These are phyloP conservation scores for Aphelenchoides bicaudatus DNA, from an alignment of 2,888 invertebrate genomes.

Conservation along the genomic window DNA sequence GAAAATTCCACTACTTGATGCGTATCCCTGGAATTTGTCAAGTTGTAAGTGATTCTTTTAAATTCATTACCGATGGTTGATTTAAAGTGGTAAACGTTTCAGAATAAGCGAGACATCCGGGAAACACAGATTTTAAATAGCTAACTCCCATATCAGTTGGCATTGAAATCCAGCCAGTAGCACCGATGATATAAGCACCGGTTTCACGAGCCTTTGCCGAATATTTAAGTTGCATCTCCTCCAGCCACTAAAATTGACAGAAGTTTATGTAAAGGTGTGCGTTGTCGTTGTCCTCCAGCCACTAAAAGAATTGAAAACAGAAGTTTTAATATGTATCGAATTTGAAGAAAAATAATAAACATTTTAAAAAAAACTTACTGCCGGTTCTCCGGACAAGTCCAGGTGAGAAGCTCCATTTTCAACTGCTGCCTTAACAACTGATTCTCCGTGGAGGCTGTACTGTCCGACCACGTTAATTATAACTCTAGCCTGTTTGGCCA, in stretches of 20 bases:
- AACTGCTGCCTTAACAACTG: constrained; percentile 79
- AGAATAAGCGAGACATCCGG: constrained; percentile 64
- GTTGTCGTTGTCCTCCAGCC: too few species aligned
- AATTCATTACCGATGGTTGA: too few species aligned
- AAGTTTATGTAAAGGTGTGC: constrained; percentile 5
- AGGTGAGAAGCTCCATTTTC: constrained; percentile 77
- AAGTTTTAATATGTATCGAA: too few species aligned
- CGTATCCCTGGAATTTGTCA: too few species aligned
- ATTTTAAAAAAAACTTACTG: constrained; percentile 57
- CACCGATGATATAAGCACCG: constrained; percentile 77
- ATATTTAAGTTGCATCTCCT: constrained; percentile 77
- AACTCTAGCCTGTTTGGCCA: constrained; percentile 75
- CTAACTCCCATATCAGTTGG: constrained; percentile 81
- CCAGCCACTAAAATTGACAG: constrained; percentile 70
- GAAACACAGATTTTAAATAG: constrained; percentile 73
- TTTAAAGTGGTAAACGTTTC: too few species aligned
- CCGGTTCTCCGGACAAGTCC: constrained; percentile 85
- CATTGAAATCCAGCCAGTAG: constrained; percentile 87
- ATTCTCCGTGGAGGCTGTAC: constrained; percentile 75
- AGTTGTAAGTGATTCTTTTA: too few species aligned
- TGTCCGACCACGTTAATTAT: constrained; percentile 90
- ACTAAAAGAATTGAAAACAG: too few species aligned
- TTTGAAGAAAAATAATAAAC: constrained; percentile 17
- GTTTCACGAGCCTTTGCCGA: constrained; percentile 64
- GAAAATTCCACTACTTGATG: too few species aligned